These are phyloP conservation scores for Pelvicachromis taeniatus DNA, from an alignment of 2,113 vertebrate genomes.

Conservation along the genomic window DNA sequence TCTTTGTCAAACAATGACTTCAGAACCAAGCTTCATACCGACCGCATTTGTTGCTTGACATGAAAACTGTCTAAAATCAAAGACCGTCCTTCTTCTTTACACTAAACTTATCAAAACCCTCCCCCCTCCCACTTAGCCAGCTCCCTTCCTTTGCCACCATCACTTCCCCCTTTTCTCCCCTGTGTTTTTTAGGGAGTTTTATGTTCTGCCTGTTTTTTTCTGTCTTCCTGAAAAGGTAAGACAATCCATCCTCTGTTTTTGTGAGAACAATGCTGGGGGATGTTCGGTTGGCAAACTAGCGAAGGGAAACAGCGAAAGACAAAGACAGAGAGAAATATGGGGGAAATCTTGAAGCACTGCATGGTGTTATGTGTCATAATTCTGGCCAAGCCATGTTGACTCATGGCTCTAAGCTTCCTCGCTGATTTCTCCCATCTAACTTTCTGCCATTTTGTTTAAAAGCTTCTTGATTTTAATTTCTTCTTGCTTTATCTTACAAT, in stretches of 20 bases:
- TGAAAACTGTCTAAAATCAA: neutral
- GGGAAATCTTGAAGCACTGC: neutral
- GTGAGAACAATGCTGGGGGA: conserved; percentile 56
- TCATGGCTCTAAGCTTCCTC: neutral
- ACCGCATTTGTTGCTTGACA: neutral
- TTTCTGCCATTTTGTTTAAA: neutral
- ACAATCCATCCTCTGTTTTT: conserved; percentile 56
- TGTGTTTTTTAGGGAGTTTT: conserved; percentile 66
- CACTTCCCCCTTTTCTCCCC: conserved; percentile 33
- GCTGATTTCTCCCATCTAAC: neutral
- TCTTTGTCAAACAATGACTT: neutral
- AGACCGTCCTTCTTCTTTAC: neutral
- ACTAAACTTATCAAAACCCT: neutral
- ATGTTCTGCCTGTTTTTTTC: conserved; percentile 54
- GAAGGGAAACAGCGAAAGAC: neutral
- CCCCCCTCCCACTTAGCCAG: neutral
- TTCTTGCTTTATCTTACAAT: neutral
- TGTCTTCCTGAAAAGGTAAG: conserved; percentile 71
- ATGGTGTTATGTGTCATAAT: neutral
- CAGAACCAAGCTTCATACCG: neutral
- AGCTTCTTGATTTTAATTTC: neutral
- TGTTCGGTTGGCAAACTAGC: conserved; percentile 3
- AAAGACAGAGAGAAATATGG: neutral
- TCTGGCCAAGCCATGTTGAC: neutral
- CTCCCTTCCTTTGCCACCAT: neutral